Percentiles rank a stretch among this genome's conserved stretches.
Conservation (phyloP, 1,140 invertebrate genomes). For the Psilanteris sp. region DNA sequence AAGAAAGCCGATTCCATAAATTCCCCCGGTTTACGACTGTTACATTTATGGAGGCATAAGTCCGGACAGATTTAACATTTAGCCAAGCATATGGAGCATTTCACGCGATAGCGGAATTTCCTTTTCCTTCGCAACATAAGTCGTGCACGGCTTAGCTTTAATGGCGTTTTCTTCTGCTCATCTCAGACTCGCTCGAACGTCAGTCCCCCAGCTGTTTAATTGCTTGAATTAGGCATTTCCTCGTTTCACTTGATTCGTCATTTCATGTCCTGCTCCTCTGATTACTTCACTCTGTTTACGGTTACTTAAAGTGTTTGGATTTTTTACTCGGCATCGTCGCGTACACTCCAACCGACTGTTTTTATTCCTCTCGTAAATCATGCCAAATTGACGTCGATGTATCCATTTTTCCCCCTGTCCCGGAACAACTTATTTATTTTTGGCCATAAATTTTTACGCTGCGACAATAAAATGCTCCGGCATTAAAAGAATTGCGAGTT, state of each 20-base stretch:
- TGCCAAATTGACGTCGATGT: constrained; percentile 35
- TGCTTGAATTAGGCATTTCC: constrained; percentile 53
- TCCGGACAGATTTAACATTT: constrained; percentile 21
- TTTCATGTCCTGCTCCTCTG: constrained; percentile 14
- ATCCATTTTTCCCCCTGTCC: constrained; percentile 3
- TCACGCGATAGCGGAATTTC: constrained; percentile 21
- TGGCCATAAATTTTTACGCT: constrained; percentile 32
- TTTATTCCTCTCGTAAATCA: constrained; percentile 46
- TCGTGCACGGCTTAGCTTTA: background rate
- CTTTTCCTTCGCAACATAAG: constrained; percentile 12
- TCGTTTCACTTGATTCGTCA: constrained; percentile 50
- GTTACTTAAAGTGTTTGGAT: constrained; percentile 20
- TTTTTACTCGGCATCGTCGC: constrained; percentile 20
- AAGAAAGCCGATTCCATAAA: constrained; percentile 43
- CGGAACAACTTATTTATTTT: constrained; percentile 45
- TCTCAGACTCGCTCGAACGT: background rate
- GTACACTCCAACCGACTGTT: background rate
- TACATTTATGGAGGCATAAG: constrained; percentile 38
- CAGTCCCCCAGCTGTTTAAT: constrained; percentile 20
- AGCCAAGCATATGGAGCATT: constrained; percentile 25
- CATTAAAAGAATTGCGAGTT: constrained; percentile 42
- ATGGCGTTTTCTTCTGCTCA: constrained; percentile 25
- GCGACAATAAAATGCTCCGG: constrained; percentile 33
- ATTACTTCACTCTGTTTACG: constrained; percentile 12
- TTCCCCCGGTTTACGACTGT: constrained; percentile 26